A percentile compares a stretch with the other conserved stretches of the same genome.
phyloP scores from a whole-genome alignment of 2,113 vertebrate genomes.

The Procavia capensis region DNA sequence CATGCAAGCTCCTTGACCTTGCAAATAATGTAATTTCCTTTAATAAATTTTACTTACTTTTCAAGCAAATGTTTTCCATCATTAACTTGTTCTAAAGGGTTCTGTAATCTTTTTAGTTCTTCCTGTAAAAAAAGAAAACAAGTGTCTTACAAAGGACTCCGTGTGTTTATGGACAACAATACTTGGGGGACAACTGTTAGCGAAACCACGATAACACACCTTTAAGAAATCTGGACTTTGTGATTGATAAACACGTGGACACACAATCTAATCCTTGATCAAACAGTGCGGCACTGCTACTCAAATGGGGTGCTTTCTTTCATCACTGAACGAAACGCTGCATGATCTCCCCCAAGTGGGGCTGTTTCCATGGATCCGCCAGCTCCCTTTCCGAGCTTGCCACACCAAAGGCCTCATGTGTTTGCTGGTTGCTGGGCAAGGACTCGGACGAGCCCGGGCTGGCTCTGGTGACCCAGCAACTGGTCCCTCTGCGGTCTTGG shows the following conservation, averaged over 20 bases:
- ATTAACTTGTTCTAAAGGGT: slow-evolving; percentile 88
- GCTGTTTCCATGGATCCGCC: background rate
- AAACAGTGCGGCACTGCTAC: background rate
- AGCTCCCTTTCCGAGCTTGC: background rate
- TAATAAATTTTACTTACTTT: slow-evolving; percentile 87
- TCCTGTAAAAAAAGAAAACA: slow-evolving; percentile 87
- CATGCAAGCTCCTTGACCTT: background rate
- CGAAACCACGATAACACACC: background rate
- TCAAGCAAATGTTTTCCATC: slow-evolving; percentile 91
- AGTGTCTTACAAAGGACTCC: background rate
- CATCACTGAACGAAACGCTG: background rate
- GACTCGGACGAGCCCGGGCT: background rate
- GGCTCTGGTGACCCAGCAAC: background rate
- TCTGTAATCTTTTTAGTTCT: slow-evolving; percentile 92
- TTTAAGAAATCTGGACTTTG: background rate
- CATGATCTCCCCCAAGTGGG: background rate
- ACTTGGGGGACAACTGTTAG: background rate
- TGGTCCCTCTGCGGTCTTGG: background rate
- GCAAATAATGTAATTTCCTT: background rate
- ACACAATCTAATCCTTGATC: background rate
- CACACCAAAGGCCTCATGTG: background rate
- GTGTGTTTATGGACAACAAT: background rate
- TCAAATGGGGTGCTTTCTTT: background rate
- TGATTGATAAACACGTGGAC: background rate
- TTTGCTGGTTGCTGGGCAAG: background rate